These are phyloP conservation scores for Sclerurus mexicanus DNA, from an alignment of 2,113 vertebrate genomes.

Conservation along the genomic window DNA sequence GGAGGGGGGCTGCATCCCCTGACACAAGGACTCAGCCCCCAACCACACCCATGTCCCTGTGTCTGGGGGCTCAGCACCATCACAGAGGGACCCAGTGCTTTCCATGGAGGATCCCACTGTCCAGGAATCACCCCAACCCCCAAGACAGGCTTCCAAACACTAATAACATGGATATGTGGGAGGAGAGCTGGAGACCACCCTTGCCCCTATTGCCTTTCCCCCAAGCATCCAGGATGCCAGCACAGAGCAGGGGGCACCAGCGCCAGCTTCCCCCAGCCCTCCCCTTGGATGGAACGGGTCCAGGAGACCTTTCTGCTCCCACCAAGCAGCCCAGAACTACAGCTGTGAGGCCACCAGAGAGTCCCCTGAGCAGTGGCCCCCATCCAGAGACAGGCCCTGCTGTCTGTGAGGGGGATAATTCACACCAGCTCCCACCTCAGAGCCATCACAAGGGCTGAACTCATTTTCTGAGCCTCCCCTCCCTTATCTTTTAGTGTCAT, in stretches of 20 bases:
- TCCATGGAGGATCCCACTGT: background rate
- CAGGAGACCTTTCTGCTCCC: background rate
- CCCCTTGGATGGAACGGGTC: background rate
- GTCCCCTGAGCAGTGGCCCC: fast-evolving
- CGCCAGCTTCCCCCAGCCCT: background rate
- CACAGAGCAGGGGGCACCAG: background rate
- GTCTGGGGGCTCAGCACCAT: background rate
- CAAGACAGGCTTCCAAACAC: background rate
- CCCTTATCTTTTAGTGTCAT: background rate
- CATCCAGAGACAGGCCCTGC: background rate
- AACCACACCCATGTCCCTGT: background rate
- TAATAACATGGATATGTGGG: fast-evolving
- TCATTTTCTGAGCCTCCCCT: background rate
- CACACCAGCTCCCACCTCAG: background rate
- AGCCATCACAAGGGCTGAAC: background rate
- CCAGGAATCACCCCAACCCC: background rate
- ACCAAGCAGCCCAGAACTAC: background rate
- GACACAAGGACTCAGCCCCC: background rate
- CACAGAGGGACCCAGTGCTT: background rate
- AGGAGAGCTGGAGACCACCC: background rate
- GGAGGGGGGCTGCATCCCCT: background rate
- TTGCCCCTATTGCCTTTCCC: background rate
- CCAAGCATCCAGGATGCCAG: fast-evolving
- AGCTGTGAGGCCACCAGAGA: background rate
- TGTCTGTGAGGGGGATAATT: background rate